Percentiles rank a stretch among this genome's conserved stretches.
Conservation (phyloP, 2,113 vertebrate genomes). For the Perccottus glenii region DNA sequence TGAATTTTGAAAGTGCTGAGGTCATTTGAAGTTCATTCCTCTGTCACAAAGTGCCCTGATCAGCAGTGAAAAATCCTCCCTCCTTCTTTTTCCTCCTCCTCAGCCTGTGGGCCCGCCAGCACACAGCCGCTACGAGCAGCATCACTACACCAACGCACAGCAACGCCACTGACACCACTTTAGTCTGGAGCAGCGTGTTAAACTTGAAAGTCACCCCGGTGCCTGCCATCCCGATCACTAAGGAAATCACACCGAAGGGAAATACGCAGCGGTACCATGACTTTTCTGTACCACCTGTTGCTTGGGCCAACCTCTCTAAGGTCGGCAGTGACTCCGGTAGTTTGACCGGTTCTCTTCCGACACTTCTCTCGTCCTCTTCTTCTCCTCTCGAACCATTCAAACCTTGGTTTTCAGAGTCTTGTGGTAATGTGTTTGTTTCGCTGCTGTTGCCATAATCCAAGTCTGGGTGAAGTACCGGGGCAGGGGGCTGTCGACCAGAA, state of each 20-base stretch:
- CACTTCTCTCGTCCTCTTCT: conserved; percentile 52
- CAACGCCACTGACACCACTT: conserved; percentile 85
- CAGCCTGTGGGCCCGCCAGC: conserved; percentile 84
- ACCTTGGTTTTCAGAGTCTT: conserved; percentile 71
- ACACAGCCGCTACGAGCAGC: conserved; percentile 83
- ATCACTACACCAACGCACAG: conserved; percentile 80
- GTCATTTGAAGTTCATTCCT: background rate
- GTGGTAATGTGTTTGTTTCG: conserved; percentile 70
- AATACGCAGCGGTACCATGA: conserved; percentile 86
- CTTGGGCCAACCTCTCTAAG: conserved; percentile 84
- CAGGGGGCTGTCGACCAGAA: conserved; percentile 74
- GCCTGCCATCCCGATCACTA: conserved; percentile 84
- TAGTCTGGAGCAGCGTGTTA: conserved; percentile 85
- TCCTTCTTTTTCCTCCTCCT: conserved; percentile 80
- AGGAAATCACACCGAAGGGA: conserved; percentile 85
- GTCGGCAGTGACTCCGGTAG: conserved; percentile 76
- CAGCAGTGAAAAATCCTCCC: conserved; percentile 73
- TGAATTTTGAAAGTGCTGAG: conserved; percentile 4
- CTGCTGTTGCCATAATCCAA: conserved; percentile 64
- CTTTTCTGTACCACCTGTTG: conserved; percentile 86
- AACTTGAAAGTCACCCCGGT: conserved; percentile 90
- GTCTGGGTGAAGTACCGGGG: conserved; percentile 66
- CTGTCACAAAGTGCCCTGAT: conserved; percentile 84
- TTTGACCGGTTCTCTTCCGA: conserved; percentile 51
- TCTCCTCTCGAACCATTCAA: conserved; percentile 64